Evolutionary conservation across 1,140 invertebrate genomes (phyloP), one percentile per base, ranked within the genome.

Genomic region (Zaprionus lachaisei): DNA sequence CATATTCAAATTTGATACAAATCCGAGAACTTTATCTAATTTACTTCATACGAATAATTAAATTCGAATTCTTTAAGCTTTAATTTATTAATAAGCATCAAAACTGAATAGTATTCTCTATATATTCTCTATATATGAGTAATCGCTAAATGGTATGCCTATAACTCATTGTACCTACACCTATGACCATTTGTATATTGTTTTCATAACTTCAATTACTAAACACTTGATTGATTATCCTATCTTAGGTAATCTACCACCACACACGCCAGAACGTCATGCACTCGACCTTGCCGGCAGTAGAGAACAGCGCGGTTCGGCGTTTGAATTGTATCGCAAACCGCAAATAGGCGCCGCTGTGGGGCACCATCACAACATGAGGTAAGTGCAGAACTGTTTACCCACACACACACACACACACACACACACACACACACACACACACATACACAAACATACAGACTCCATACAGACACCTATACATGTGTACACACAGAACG

Each of bases 251-350:
- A 93, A 92, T 70, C 67, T 93, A n/a, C 92, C 92, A 20, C 82
- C 91, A 0, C 91, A 91, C 38, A 82, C 90, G 9, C 87, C 92
- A 1, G 92, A 93, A 51, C 87, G 92, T 2, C 90, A 93, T 73
- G 93, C 94, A 37, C 83, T 95, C 34, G 97, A 97, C 93, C 93
- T 97, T 80, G 96, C 96, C 6, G 97, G 97, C 14, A 96, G 97
- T 84, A 96, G 97, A 79, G 97, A 98, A 92, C 97, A 98, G 91
- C 94, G 97, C 55, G 97, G 97, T n/a, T 98, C 97, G 80, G 98
- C 98, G 11, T 99, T 99, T 93, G 98, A 99, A 91, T 94, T 99
- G 37, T 99, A 99, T 92, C 96, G 97, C 81, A 99, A 99, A 93
- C 97, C 97, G 17, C 94, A 95, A 83, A 92, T 93, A 62, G 92